Base-by-base conservation (phyloP, 2,888 invertebrate genomes). In the Melikaiella ostensackeni region DNA sequence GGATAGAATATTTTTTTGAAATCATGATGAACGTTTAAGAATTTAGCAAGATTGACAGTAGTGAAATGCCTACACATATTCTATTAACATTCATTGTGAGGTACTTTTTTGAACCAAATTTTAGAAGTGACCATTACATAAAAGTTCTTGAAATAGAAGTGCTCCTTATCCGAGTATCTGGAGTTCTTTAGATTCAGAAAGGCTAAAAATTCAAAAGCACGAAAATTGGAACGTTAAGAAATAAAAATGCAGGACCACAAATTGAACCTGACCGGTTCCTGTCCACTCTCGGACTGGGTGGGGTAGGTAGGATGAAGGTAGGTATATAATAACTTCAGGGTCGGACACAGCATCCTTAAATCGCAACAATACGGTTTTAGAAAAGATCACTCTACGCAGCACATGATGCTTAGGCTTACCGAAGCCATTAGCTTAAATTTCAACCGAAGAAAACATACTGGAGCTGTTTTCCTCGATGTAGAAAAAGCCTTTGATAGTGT, bases 301-400 rank as follows among this genome's bases (percentile, higher is more conserved):
- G 64, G 24, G 30, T 30, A 46, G 19, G n/a, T 59, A 59, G 59
- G 59, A 27, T n/a, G 11, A 16, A 27, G 59, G 27, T 79, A 79
- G 76, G 59, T 50, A 77, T 75, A 76, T 42, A 42, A 78, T 75
- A 78, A 78, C 74, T 74, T 64, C 55, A 63, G 62, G 57, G 66
- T 46, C 55, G 74, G 78, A 76, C 78, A 78, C 75, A 75, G 78
- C n/a, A n/a, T n/a, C n/a, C n/a, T n/a, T n/a, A n/a, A n/a, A n/a
- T n/a, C n/a, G n/a, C n/a, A n/a, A n/a, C n/a, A n/a, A n/a, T n/a
- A n/a, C n/a, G n/a, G n/a, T n/a, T n/a, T n/a, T n/a, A n/a, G n/a
- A n/a, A n/a, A n/a, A n/a, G n/a, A n/a, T n/a, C n/a, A n/a, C n/a
- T n/a, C n/a, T n/a, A n/a, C n/a, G n/a, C n/a, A n/a, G n/a, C n/a